phyloP scores from a whole-genome alignment of 2,888 invertebrate species.

The Gastrophysa polygoni region DNA sequence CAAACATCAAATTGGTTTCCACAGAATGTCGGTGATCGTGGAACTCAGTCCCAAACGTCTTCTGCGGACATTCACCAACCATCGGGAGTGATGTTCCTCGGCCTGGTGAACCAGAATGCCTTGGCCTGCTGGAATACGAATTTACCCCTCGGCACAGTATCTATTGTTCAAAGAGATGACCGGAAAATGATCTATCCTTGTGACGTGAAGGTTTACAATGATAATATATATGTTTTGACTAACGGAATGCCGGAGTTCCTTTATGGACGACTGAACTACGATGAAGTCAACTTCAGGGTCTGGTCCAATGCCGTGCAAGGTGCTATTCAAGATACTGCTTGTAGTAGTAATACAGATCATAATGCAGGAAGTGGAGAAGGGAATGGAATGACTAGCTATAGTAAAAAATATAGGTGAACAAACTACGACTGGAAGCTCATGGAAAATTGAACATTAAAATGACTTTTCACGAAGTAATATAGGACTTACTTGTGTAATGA shows the following conservation, averaged over 20 bases:
- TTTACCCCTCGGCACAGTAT: conserved; percentile 59
- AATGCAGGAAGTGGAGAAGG: too few species aligned
- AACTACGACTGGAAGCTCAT: too few species aligned
- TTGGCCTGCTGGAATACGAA: conserved; percentile 77
- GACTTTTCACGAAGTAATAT: too few species aligned
- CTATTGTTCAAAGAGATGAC: conserved; percentile 65
- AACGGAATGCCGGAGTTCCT: conserved; percentile 72
- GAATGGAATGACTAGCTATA: too few species aligned
- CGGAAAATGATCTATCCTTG: conserved; percentile 73
- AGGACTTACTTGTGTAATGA: too few species aligned
- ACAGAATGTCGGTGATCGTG: conserved; percentile 69
- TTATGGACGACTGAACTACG: conserved; percentile 66
- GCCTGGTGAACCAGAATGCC: conserved; percentile 72
- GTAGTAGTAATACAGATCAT: conserved; percentile 39
- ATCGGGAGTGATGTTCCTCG: conserved; percentile 71
- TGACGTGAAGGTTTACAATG: conserved; percentile 67
- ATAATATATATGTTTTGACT: conserved; percentile 70
- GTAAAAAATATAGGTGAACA: too few species aligned
- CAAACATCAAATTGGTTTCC: too few species aligned
- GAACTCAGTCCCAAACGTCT: conserved; percentile 69
- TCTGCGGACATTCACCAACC: conserved; percentile 69
- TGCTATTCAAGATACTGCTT: conserved; percentile 58
- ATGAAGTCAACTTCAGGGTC: conserved; percentile 68
- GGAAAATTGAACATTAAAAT: too few species aligned
- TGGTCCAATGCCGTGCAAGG: conserved; percentile 59